A percentile compares a stretch with the other conserved stretches of the same genome.
These are phyloP conservation scores for Pipistrellus nathusii DNA, from an alignment of 2,797 vertebrate species.

Conservation along the genomic window DNA sequence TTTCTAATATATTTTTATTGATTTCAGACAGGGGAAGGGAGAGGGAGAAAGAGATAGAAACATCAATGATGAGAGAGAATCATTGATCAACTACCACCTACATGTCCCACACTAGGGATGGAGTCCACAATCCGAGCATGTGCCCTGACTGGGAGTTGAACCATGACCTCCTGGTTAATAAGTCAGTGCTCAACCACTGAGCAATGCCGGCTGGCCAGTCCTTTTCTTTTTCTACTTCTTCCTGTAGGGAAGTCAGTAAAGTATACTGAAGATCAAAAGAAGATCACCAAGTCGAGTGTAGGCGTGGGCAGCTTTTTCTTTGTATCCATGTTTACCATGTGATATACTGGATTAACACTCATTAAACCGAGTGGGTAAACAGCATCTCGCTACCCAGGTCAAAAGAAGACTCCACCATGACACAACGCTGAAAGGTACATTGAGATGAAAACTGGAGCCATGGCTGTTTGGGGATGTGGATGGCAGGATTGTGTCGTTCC, in stretches of 20 bases:
- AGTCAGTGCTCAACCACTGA: too few relatives aligned
- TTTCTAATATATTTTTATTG: too few relatives aligned
- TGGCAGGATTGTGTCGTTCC: background rate
- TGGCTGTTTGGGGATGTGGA: background rate
- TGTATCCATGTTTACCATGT: too few relatives aligned
- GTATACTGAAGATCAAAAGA: background rate
- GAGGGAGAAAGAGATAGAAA: too few relatives aligned
- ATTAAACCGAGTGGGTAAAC: background rate
- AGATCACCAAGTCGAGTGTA: background rate
- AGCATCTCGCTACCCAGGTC: background rate
- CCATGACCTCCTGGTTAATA: too few relatives aligned
- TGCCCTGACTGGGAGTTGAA: too few relatives aligned
- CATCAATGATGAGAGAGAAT: too few relatives aligned
- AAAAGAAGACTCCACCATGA: background rate
- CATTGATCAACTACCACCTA: too few relatives aligned
- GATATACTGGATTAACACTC: background rate
- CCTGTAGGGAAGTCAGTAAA: background rate
- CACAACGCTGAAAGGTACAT: background rate
- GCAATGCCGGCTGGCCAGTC: background rate
- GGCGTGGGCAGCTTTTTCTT: background rate
- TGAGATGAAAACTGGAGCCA: background rate
- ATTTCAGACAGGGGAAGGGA: too few relatives aligned
- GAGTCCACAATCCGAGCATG: too few relatives aligned
- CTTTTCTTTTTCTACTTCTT: slow-evolving; percentile 24
- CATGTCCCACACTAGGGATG: too few relatives aligned